These are phyloP conservation scores for Lissocephala sabroskyi DNA, from an alignment of 2,888 invertebrate genomes.

Conservation along the genomic window DNA sequence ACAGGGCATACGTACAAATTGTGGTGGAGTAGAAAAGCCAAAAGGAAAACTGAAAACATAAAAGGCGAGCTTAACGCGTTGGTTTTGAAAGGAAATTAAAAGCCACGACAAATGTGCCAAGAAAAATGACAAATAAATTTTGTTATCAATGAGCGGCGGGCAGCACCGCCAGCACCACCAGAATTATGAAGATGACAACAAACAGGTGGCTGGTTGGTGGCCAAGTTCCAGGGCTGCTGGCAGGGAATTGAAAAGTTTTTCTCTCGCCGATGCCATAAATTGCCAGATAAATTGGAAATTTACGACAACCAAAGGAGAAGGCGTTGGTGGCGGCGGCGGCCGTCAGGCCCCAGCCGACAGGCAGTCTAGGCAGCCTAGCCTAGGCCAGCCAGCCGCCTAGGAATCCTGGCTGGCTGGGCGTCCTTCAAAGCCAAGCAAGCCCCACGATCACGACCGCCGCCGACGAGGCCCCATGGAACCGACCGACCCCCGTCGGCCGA, in stretches of 20 bases:
- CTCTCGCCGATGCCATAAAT: constrained; percentile 64
- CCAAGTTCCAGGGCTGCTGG: not conserved
- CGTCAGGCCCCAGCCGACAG: constrained; percentile 23
- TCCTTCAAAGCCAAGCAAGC: constrained; percentile 25
- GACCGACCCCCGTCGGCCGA: constrained; percentile 15
- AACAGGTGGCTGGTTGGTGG: constrained; percentile 5
- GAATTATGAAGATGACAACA: not conserved
- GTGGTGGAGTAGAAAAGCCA: not conserved
- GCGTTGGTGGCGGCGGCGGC: not conserved
- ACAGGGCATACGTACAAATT: too few species aligned
- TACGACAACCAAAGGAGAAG: constrained; percentile 37
- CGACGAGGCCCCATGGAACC: constrained; percentile 6
- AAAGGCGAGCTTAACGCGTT: not conserved
- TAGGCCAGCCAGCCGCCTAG: not conserved
- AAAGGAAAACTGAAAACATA: not conserved
- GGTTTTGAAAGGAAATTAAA: constrained; percentile 54
- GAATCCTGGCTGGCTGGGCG: constrained; percentile 6
- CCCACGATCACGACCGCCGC: not conserved
- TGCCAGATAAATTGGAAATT: constrained; percentile 65
- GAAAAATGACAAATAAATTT: constrained; percentile 51
- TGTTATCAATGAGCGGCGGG: constrained; percentile 28
- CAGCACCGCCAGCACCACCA: not conserved
- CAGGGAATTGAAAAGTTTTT: constrained; percentile 54
- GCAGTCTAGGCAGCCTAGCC: constrained; percentile 32
- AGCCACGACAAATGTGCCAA: constrained; percentile 50